These are phyloP conservation scores for Beroe forskalii DNA, from an alignment of 37 sponge, comb jelly and placozoan species.

Conservation along the genomic window DNA sequence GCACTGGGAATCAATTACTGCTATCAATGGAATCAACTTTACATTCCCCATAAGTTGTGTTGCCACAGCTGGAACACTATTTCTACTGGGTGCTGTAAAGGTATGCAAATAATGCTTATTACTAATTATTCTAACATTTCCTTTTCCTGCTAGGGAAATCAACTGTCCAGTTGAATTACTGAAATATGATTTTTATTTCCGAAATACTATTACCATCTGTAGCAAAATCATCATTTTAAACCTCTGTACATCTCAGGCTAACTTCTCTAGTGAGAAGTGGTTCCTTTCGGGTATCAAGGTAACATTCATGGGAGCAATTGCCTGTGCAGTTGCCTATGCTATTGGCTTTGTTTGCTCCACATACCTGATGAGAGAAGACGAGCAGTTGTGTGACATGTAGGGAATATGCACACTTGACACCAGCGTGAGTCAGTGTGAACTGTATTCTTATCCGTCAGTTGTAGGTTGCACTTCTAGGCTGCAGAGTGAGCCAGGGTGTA, in stretches of 20 bases:
- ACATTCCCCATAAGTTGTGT: constrained; percentile 43
- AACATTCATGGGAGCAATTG: constrained; percentile 16
- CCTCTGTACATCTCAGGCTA: neutral
- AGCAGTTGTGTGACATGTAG: neutral
- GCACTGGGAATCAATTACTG: constrained; percentile 12
- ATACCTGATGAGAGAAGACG: constrained; percentile 24
- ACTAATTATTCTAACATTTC: too few species aligned
- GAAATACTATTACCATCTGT: too few species aligned
- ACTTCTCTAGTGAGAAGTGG: constrained; percentile 47
- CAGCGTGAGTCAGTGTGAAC: constrained; percentile 10
- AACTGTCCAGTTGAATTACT: too few species aligned
- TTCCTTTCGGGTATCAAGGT: constrained; percentile 8
- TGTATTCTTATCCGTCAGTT: neutral
- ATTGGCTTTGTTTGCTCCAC: neutral
- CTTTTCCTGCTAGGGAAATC: too few species aligned
- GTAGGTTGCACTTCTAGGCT: neutral
- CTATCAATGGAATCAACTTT: neutral
- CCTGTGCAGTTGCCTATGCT: constrained; percentile 29
- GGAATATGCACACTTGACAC: neutral
- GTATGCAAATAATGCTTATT: too few species aligned
- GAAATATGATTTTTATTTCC: too few species aligned
- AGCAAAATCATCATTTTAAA: too few species aligned
- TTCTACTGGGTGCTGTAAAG: constrained; percentile 43
- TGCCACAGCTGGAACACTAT: constrained; percentile 34
- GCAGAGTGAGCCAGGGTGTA: neutral